Evolutionary conservation across 2,113 vertebrate genomes (phyloP), one percentile per base, ranked within the genome.

Genomic region (Psammodynastes pulverulentus): DNA sequence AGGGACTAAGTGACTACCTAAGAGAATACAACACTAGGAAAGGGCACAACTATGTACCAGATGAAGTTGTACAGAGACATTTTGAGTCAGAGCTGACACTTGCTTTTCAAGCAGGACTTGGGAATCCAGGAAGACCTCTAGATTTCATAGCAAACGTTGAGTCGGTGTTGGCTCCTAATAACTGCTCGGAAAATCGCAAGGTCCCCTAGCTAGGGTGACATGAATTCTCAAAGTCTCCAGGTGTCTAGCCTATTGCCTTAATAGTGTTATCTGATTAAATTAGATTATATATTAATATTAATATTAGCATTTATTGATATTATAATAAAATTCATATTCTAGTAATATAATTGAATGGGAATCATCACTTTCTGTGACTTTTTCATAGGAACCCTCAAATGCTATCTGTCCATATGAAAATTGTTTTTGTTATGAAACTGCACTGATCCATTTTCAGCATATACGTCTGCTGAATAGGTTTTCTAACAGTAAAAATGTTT

Each of bases 341-440:
- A 72, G n/a, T 72, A 72, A 2, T 62, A 9, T 4, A 46, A 45
- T 9, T 85, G 4, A 45, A 29, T 26, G 26, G 8, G 6, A 54
- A 54, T 56, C 17, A 2, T 54, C 34, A 54, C 34, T 79, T 56
- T 88, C 54, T 46, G 23, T 43, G 15, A 2, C 29, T 48, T 2
- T 52, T 51, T 56, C 52, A 34, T 21, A 49, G 46, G 45, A 84
- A 26, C 0, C 19, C 19, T 34, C 43, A 45, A 48, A 58, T 46
- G 4, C 4, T 26, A 5, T 29, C 21, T 89, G 43, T 51, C 34
- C n/a, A 84, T 23, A 58, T 13, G 84, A 91, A 21, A n/a, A 49
- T 9, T 10, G 1, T 45, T 51, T 45, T 45, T 46, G 29, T 0
- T 52, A 84, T 54, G 24, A 88, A 79, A 29, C 0, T 0, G 45